Evolutionary conservation across 1,140 invertebrate genomes (phyloP).

Genomic region (Periplaneta americana): DNA sequence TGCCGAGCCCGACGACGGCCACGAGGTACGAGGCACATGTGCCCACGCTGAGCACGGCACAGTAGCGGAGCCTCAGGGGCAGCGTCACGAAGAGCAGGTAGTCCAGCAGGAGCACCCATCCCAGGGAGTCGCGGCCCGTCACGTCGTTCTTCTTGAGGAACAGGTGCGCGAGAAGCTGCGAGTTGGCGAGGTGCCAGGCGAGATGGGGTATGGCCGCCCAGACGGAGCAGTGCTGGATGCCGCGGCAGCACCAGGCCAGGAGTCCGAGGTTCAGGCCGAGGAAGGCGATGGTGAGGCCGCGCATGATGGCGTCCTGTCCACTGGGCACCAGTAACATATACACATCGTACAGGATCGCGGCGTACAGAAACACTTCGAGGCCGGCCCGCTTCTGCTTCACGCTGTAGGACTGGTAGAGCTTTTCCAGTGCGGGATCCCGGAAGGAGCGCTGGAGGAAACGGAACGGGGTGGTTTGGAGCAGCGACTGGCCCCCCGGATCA

Average conservation of each 20-base stretch:
- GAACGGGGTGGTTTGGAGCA: neutral
- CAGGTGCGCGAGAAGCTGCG: constrained; percentile 51
- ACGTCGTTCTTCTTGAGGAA: constrained; percentile 46
- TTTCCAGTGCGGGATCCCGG: constrained; percentile 55
- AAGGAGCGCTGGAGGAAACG: constrained; percentile 27
- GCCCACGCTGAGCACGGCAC: constrained; percentile 49
- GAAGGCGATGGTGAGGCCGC: constrained; percentile 43
- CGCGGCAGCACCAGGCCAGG: constrained; percentile 43
- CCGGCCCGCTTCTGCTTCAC: constrained; percentile 67
- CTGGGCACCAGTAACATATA: constrained; percentile 47
- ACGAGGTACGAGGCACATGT: constrained; percentile 53
- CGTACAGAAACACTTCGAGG: constrained; percentile 66
- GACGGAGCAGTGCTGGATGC: constrained; percentile 34
- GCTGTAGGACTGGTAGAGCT: constrained; percentile 69
- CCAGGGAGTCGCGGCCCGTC: constrained; percentile 53
- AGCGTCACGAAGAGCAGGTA: constrained; percentile 82
- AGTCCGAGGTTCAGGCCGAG: constrained; percentile 46
- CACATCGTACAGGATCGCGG: constrained; percentile 59
- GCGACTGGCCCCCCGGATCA: neutral
- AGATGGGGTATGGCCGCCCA: constrained; percentile 53
- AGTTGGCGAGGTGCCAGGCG: constrained; percentile 54
- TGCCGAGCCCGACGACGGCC: constrained; percentile 45
- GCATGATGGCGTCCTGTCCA: constrained; percentile 32
- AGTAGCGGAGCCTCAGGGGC: constrained; percentile 63
- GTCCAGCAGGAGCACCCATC: constrained; percentile 74